Base-by-base conservation (phyloP, 2,888 invertebrate species). In the Melieria omissa region DNA sequence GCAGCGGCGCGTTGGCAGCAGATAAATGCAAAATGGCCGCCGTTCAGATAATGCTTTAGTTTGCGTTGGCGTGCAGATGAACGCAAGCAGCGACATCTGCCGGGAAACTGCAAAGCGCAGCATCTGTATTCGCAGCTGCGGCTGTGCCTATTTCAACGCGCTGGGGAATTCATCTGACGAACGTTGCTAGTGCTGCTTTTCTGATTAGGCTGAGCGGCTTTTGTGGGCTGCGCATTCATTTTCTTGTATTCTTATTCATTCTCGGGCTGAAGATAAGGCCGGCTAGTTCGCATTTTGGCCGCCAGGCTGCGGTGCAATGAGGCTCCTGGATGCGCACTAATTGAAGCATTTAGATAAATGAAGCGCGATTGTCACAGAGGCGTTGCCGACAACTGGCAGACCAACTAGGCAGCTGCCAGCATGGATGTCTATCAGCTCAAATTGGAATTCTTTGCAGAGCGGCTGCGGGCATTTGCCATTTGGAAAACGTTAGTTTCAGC, bases 1-100 rank as follows among this genome's bases (percentile, higher is more conserved):
- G 29, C 29, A 29, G 1, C 29, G 29, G 29, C 29, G 29, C 29
- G 29, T 29, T 29, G 29, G 29, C 29, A 3, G 72, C 74, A 83
- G 85, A 85, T 84, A 85, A 85, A 80, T 81, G 65, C 80, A 85
- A 80, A 71, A 85, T 85, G 84, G 84, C 85, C 77, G 81, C 68
- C 75, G 29, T 9, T 29, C 45, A 41, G 16, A 69, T 62, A 45
- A 69, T 45, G 12, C 4, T 45, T 10, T 54, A 52, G 52, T 29
- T 45, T 54, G 52, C 44, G 16, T 14, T 46, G n/a, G 14, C 47
- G 49, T 47, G 46, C 16, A 8, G 45, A 47, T 9, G 10, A 61
- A 41, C 14, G 61, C 44, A 1, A 29, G n/a, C 3, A 70, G 77
- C 79, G 84, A 75, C 85, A 79, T 78, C 84, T 84, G 65, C 70